phyloP scores from a whole-genome alignment of 2,888 invertebrate genomes.

The Tachina lurida region DNA sequence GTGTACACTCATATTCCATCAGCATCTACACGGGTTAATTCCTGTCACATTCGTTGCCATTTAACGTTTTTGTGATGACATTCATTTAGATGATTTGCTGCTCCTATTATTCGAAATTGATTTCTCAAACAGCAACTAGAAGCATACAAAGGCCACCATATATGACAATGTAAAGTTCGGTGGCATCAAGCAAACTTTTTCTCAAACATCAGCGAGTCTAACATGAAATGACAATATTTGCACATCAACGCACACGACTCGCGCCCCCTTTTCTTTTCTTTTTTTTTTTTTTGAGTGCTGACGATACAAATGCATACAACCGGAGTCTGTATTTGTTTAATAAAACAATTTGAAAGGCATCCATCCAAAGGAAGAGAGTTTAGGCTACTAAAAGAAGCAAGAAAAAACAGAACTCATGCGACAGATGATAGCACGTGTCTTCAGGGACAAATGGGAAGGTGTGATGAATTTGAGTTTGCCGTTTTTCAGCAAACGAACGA shows the following conservation, averaged over 20 bases:
- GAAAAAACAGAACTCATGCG: slow-evolving; percentile 33
- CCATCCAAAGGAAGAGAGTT: slow-evolving; percentile 40
- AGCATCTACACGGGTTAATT: slow-evolving; percentile 53
- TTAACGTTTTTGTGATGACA: slow-evolving; percentile 74
- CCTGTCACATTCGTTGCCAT: slow-evolving; percentile 78
- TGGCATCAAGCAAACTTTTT: slow-evolving; percentile 44
- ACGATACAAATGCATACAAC: slow-evolving; percentile 10
- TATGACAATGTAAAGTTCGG: slow-evolving; percentile 8
- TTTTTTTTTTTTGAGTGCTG: slow-evolving; percentile 28
- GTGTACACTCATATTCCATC: slow-evolving; percentile 38
- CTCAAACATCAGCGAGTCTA: slow-evolving; percentile 74
- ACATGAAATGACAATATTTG: slow-evolving; percentile 77
- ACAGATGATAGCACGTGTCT: slow-evolving; percentile 62
- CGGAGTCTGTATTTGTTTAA: slow-evolving; percentile 64
- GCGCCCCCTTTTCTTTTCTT: slow-evolving; percentile 62
- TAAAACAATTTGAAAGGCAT: slow-evolving; percentile 51
- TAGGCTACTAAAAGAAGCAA: neutral
- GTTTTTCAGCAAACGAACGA: slow-evolving; percentile 2
- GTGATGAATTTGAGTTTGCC: slow-evolving; percentile 49
- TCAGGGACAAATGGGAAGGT: slow-evolving; percentile 39
- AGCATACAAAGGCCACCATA: slow-evolving; percentile 1
- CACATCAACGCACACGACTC: slow-evolving; percentile 74
- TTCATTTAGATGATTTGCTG: slow-evolving; percentile 52
- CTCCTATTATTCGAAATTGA: slow-evolving; percentile 75
- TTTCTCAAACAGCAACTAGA: slow-evolving; percentile 71